Conservation (phyloP, 2,113 vertebrate genomes). For the Crotalus viridis region DNA sequence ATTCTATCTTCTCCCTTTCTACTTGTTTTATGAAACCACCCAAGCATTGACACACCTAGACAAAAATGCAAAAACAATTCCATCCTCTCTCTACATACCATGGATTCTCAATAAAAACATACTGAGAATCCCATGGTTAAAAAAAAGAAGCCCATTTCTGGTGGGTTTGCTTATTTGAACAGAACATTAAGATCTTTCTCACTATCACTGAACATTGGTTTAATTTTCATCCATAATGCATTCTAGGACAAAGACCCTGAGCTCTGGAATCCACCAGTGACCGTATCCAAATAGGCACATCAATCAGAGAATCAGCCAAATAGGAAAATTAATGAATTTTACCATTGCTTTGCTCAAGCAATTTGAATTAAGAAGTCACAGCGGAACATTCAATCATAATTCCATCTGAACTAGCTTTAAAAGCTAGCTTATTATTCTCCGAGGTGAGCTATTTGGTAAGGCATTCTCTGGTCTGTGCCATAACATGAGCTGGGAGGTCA, state of each 20-base stretch:
- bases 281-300: neutral
- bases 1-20: neutral
- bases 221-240: neutral
- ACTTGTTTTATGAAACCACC: neutral
- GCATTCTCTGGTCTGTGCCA: neutral
- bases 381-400: neutral
- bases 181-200: neutral
- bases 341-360: neutral
- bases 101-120: neutral
- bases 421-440: neutral
- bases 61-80: neutral
- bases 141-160: neutral
- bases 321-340: neutral
- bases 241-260: neutral
- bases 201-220: neutral
- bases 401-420: neutral
- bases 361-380: neutral
- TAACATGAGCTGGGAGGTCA: neutral
- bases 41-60: neutral
- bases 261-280: neutral
- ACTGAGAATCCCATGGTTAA: neutral
- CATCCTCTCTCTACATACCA: neutral
- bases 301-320: neutral
- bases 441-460: neutral
- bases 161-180: neutral